phyloP scores from a whole-genome alignment of 2,113 vertebrate species.

The Zapus hudsonius region DNA sequence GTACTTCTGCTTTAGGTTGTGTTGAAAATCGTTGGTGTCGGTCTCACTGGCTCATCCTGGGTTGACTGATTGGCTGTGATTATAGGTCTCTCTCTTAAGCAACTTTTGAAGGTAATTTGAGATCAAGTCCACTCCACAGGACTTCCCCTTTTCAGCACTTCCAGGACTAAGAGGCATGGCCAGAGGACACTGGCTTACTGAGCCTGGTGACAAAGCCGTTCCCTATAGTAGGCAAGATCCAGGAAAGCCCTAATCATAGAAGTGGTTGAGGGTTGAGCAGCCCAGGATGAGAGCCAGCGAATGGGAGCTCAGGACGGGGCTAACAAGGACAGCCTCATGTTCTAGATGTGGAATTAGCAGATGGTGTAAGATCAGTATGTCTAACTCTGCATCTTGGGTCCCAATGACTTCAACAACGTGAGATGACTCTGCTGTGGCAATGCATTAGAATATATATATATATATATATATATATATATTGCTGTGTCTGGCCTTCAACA shows the following conservation, averaged over 20 bases:
- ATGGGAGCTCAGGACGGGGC: rapidly evolving
- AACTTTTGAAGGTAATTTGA: constrained; percentile 17
- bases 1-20: too few relatives aligned
- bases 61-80: too few relatives aligned
- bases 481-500: background rate
- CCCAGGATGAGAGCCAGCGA: too few relatives aligned
- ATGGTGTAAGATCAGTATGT: background rate
- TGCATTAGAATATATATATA: background rate
- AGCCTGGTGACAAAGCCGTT: background rate
- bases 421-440: background rate
- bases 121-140: background rate
- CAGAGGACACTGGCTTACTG: background rate
- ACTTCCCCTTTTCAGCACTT: background rate
- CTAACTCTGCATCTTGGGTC: background rate
- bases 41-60: too few relatives aligned
- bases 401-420: background rate
- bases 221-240: background rate
- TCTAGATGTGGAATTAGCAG: background rate
- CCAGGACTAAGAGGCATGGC: background rate
- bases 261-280: background rate
- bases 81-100: background rate
- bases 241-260: background rate
- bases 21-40: too few relatives aligned
- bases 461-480: background rate
- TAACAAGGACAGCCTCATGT: background rate